phyloP scores from a whole-genome alignment of 2,888 invertebrate genomes.

The Sipha maydis region DNA sequence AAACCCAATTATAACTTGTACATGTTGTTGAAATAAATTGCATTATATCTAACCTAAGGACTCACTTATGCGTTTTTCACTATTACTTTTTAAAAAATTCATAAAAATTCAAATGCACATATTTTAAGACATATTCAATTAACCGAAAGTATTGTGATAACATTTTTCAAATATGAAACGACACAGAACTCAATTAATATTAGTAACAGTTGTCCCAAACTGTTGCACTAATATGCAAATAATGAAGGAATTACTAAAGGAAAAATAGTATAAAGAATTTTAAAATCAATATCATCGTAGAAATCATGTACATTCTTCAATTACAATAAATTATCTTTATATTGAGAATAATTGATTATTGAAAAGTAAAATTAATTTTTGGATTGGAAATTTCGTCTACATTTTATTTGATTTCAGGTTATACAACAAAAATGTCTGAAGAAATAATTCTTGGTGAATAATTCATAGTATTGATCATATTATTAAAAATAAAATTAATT shows the following conservation, averaged over 20 bases:
- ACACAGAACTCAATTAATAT: too few relatives aligned
- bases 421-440: neutral
- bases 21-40: too few relatives aligned
- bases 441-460: neutral
- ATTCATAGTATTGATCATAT: neutral
- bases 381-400: neutral
- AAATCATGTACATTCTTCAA: neutral
- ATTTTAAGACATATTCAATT: too few relatives aligned
- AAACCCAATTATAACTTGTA: neutral
- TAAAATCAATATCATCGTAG: neutral
- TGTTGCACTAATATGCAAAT: neutral
- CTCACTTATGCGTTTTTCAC: too few relatives aligned
- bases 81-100: too few relatives aligned
- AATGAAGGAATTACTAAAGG: neutral
- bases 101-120: too few relatives aligned
- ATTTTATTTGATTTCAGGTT: neutral
- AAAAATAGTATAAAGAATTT: neutral
- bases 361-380: neutral
- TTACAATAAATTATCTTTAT: neutral
- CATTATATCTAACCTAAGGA: too few relatives aligned
- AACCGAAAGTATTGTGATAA: too few relatives aligned
- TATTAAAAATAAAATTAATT: neutral
- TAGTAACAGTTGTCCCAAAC: too few relatives aligned
- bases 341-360: neutral
- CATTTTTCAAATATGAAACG: too few relatives aligned